These are phyloP conservation scores for Atherinomorus stipes DNA, from an alignment of 2,113 vertebrate genomes.

Conservation along the genomic window DNA sequence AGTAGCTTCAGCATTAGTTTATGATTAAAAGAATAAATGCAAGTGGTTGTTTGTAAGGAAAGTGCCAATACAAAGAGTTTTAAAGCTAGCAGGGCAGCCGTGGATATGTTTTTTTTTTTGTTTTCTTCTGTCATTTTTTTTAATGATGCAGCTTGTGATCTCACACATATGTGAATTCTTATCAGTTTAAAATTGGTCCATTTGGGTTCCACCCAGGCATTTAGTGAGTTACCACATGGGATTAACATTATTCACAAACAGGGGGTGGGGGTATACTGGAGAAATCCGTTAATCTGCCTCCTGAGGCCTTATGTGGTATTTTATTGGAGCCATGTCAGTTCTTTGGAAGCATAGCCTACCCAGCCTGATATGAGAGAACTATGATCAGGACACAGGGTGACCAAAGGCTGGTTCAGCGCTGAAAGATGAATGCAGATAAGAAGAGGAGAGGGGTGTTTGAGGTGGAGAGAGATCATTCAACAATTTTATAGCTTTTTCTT, in stretches of 20 bases:
- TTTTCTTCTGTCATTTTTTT: not conserved
- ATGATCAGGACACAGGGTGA: conserved; percentile 61
- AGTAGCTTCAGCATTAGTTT: too few species aligned
- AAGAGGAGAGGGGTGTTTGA: conserved; percentile 44
- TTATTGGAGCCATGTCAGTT: conserved; percentile 54
- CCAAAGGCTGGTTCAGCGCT: conserved; percentile 34
- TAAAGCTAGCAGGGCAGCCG: not conserved
- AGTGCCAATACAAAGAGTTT: not conserved
- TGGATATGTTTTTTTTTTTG: not conserved
- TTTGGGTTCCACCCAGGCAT: conserved; percentile 45
- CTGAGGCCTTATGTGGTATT: conserved; percentile 51
- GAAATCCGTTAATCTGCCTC: conserved; percentile 45
- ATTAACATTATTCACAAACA: conserved; percentile 50
- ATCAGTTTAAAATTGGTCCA: conserved; percentile 47
- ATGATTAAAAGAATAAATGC: too few species aligned
- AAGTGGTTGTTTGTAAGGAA: not conserved
- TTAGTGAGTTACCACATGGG: conserved; percentile 35
- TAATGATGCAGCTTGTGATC: conserved; percentile 1
- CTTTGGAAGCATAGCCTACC: conserved; percentile 42
- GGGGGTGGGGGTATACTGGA: conserved; percentile 6
- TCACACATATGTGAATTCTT: conserved; percentile 36
- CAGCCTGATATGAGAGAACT: conserved; percentile 63
- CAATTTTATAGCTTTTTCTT: conserved; percentile 78
- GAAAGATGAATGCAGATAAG: conserved; percentile 30
- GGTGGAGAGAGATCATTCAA: conserved; percentile 74